Evolutionary conservation across 2,797 vertebrate genomes (phyloP), one percentile per base, ranked within the genome.

Genomic region (Hypotaenidia okinawae): DNA sequence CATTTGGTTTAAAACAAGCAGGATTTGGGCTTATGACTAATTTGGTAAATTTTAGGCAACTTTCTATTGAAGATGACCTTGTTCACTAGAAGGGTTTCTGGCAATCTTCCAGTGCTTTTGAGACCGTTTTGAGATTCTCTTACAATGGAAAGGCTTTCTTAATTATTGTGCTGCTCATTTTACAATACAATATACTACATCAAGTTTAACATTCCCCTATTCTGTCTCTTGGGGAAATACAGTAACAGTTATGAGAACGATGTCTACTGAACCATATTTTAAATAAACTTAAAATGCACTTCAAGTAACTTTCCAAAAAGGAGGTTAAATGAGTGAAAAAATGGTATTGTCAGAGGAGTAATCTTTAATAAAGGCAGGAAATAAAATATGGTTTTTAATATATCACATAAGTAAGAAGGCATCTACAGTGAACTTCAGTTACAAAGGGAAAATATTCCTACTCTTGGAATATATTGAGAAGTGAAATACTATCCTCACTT

Each of bases 351-450:
- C 87, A 90, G 74, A 89, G 77, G 86, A 95, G 61, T 78, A 70
- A 73, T 92, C 22, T 92, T 94, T 96, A 96, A 57, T 89, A 91
- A 94, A 78, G 43, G n/a, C 28, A 84, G 84, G 76, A 96, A 93
- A 87, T 83, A 74, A 79, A 75, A 30, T 58, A 32, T 78, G 16
- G 35, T 74, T 92, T 88, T 45, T 27, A 80, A 78, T 89, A 68
- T 81, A 64, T 76, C 61, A 30, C 28, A 52, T 68, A 88, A 90
- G 72, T 55, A 76, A 86, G 58, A 90, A 62, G n/a, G 15, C 37
- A 94, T 92, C 78, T 85, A 52, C 45, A 70, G 49, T 82, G 66
- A 93, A 64, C 32, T 93, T 68, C 0, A 64, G 32, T 83, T 80
- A 68, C 27, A 79, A 79, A 67, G 21, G 52, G 72, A 78, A 66